Conservation (phyloP, 2,888 invertebrate genomes). For the Amiota minor region DNA sequence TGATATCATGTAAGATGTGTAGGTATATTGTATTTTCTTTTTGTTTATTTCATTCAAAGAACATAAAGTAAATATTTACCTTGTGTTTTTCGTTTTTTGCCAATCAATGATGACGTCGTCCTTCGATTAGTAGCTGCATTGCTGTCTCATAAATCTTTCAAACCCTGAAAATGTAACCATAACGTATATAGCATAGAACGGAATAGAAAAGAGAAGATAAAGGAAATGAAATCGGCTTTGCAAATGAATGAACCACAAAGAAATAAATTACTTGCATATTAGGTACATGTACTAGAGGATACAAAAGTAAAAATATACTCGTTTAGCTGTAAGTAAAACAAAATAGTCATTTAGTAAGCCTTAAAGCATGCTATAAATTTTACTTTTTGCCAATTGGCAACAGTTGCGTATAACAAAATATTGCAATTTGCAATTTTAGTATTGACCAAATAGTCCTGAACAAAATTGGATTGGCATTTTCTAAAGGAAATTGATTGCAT, state of each 20-base stretch:
- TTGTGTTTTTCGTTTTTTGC: too few species aligned
- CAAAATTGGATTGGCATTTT: neutral
- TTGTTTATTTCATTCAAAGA: too few species aligned
- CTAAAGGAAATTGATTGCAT: neutral
- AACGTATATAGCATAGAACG: neutral
- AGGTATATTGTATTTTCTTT: too few species aligned
- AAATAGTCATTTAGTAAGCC: slow-evolving; percentile 19
- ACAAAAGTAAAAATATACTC: neutral
- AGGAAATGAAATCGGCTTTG: neutral
- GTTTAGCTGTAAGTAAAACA: neutral
- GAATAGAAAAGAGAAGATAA: neutral
- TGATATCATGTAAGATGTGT: too few species aligned
- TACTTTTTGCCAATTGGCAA: slow-evolving; percentile 9
- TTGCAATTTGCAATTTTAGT: too few species aligned
- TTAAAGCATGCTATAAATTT: slow-evolving; percentile 27
- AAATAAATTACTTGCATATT: slow-evolving; percentile 20
- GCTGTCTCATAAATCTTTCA: neutral
- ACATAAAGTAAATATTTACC: too few species aligned
- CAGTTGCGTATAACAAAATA: neutral
- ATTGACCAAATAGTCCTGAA: too few species aligned
- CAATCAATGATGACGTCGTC: neutral
- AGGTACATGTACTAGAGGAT: neutral
- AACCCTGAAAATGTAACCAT: neutral
- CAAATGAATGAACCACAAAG: slow-evolving; percentile 12
- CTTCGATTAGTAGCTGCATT: neutral